Base-by-base conservation (phyloP, 2,888 invertebrate genomes). In the Ochropacha duplaris region DNA sequence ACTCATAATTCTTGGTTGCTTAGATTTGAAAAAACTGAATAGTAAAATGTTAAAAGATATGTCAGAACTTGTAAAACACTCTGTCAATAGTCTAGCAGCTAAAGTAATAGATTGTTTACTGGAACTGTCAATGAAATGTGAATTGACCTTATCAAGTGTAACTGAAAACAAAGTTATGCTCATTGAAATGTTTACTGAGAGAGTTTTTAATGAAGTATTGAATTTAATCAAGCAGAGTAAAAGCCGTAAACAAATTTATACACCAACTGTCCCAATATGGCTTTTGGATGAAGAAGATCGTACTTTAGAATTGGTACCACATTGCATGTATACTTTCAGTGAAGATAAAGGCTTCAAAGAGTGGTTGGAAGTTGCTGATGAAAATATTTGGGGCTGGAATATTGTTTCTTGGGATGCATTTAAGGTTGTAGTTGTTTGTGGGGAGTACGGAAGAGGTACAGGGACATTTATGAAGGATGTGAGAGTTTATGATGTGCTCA, bases 331-430 rank as follows among this genome's bases (percentile, higher is more conserved):
- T 59, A 84, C 71, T 22, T 90, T 79, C 67, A 70, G 64, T 2
- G 65, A 78, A 52, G 70, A 78, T 1, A 65, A 55, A 11, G 87
- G 84, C 1, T 88, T 89, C 59, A 69, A 80, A 4, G 72, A 79
- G 44, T 92, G 87, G 86, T 57, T 91, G 36, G 85, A 90, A 66
- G 79, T 91, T 2, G 79, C 81, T 3, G 85, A 88, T n/a, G 84
- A 79, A 34, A 75, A 79, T 57, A 67, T 90, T 39, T 92, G 92
- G 92, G 92, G 92, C 2, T 92, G 90, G 90, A 87, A 76, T 70
- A 65, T 88, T n/a, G 71, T 78, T 0, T 66, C 79, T 1, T 92
- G 90, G 89, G 87, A 88, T 3, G 66, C 78, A 9, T 82, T 80
- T 5, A 89, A 81, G 61, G 60, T 92, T 22, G 81, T 91, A 0